Base-by-base conservation (phyloP, 2,113 vertebrate species). In the Rhynchopsitta pachyrhyncha region DNA sequence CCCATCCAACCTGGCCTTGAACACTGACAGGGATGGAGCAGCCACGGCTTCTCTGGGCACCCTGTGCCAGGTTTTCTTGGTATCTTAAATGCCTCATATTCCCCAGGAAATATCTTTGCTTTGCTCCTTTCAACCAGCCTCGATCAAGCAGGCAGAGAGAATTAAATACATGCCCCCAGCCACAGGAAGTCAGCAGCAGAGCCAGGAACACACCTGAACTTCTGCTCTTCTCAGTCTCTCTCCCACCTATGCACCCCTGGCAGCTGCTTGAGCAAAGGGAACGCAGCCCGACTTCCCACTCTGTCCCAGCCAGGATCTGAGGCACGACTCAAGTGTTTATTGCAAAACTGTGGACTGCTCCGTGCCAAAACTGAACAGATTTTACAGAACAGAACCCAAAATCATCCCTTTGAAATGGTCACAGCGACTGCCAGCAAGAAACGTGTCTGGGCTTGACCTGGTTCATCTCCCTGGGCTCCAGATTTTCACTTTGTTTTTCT, bases 401-500 rank as follows among this genome's bases (percentile, higher is more conserved):
- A 50, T 35, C 68, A 35, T 29, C 59, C 62, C 64, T 86, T 88
- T 63, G 76, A 70, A 93, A 86, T 3, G 20, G 31, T 52, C 8
- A 2, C 24, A 42, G 84, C 1, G 5, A 59, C 7, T 46, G 59
- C 68, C 76, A 94, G 55, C 64, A 86, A 50, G 57, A 88, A 86
- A 67, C 3, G 2, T 46, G 62, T 16, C 79, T 52, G 76, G 79
- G 44, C 76, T 92, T 84, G 92, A 25, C 41, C 77, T 66, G 15
- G 35, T 62, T 86, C 86, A 24, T 67, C 69, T 64, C 10, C 1
- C 71, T 67, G 49, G 10, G 57, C 85, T 92, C 67, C 88, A 90
- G 52, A 33, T 52, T 76, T 57, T 68, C 70, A 76, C 63, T 82
- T 80, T 62, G 79, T 37, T 90, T 88, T 73, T 67, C 76, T 89